Percentiles rank a stretch among this genome's conserved stretches.
Conservation (phyloP, 2,797 vertebrate species). For the Oceanodroma leucorhoa region DNA sequence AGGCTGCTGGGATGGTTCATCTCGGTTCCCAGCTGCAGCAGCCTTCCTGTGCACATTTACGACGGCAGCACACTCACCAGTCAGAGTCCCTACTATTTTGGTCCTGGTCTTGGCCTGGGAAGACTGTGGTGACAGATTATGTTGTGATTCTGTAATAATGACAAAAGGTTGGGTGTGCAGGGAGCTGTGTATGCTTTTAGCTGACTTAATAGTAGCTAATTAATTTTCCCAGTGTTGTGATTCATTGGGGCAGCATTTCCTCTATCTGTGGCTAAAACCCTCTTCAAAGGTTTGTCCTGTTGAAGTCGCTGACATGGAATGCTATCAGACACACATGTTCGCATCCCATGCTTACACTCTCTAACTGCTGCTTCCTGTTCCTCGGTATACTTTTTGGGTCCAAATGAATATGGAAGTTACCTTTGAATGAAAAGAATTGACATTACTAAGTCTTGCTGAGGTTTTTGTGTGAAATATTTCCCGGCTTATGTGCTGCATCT, state of each 20-base stretch:
- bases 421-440: background rate
- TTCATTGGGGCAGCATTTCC: background rate
- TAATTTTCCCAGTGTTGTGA: background rate
- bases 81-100: background rate
- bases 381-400: background rate
- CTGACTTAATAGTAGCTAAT: background rate
- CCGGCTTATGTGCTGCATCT: background rate
- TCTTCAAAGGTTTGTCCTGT: background rate
- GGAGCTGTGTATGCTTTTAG: background rate
- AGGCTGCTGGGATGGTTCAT: background rate
- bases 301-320: background rate
- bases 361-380: background rate
- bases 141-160: background rate
- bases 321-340: accelerated
- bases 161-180: background rate
- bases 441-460: background rate
- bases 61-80: background rate
- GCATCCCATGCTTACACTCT: background rate
- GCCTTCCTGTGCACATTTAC: background rate
- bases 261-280: background rate
- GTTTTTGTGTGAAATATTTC: background rate
- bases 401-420: background rate
- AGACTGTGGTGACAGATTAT: background rate
- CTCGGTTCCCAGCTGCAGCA: background rate
- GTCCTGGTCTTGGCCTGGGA: background rate